Conservation (phyloP, 92 coral and sea anemone genomes). For the Umimayanthus chanpuru region DNA sequence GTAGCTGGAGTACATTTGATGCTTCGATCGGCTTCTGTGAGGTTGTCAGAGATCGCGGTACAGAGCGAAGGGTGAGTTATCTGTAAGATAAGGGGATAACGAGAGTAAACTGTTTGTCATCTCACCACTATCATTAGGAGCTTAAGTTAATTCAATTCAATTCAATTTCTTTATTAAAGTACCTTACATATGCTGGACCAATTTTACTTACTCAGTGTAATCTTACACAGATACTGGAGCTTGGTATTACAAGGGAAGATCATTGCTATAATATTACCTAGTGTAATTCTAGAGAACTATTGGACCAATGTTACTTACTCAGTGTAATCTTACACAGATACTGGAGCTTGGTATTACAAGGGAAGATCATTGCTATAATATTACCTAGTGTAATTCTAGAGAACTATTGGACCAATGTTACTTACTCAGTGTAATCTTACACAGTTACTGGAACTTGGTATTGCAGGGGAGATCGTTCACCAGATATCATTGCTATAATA, state of each 20-base stretch:
- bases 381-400: neutral
- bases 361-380: too few relatives aligned
- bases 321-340: slow-evolving; percentile 28
- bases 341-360: neutral
- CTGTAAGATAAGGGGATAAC: neutral
- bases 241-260: slow-evolving; percentile 35
- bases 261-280: too few relatives aligned
- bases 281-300: neutral
- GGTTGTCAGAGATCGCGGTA: neutral
- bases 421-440: slow-evolving; percentile 28
- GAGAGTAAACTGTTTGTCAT: neutral
- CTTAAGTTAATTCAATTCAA: too few relatives aligned
- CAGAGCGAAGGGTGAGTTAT: neutral
- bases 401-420: neutral
- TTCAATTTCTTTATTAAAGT: too few relatives aligned
- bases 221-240: slow-evolving; percentile 25
- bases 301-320: neutral
- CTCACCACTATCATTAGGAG: too few relatives aligned
- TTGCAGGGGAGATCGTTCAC: slow-evolving; percentile 34
- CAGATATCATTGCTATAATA: too few relatives aligned
- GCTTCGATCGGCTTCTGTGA: neutral
- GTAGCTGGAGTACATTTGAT: neutral
- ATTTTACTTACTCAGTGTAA: neutral
- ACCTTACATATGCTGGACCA: too few relatives aligned
- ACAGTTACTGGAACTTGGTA: slow-evolving; percentile 29